These are phyloP conservation scores for Pomacea maculata DNA, from an alignment of 1,140 invertebrate genomes.

Conservation along the genomic window DNA sequence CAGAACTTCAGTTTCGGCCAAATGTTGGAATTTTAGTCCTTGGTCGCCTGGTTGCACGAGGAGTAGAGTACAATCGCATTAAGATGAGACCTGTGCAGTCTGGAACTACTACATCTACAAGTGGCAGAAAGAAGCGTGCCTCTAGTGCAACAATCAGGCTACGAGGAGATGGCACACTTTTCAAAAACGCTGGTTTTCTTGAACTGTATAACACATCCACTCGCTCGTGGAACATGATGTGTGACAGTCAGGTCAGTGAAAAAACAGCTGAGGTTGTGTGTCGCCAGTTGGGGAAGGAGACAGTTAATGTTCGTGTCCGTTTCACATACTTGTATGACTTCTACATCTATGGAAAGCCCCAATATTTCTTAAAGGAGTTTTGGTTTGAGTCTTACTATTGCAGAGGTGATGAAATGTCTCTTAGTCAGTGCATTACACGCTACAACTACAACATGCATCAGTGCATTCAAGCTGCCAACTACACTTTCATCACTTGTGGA, in stretches of 20 bases:
- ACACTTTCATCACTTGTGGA: constrained; percentile 94
- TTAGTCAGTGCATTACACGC: constrained; percentile 88
- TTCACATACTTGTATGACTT: constrained; percentile 61
- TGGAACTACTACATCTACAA: neutral
- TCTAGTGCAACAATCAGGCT: constrained; percentile 30
- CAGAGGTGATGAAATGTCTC: constrained; percentile 80
- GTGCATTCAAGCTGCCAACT: constrained; percentile 75
- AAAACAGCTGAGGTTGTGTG: constrained; percentile 78
- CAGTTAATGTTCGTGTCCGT: constrained; percentile 77
- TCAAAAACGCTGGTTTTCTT: constrained; percentile 76
- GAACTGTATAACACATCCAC: constrained; percentile 96
- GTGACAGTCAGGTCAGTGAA: constrained; percentile 87
- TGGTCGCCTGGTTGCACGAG: constrained; percentile 87
- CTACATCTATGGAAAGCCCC: constrained; percentile 62
- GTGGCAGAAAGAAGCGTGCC: constrained; percentile 21
- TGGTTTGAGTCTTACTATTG: constrained; percentile 93
- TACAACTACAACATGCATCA: constrained; percentile 61
- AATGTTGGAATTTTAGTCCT: constrained; percentile 97
- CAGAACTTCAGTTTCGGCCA: constrained; percentile 92
- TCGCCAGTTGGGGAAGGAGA: constrained; percentile 89
- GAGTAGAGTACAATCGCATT: constrained; percentile 76
- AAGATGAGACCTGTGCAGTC: constrained; percentile 44
- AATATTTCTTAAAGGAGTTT: constrained; percentile 69
- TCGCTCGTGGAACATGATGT: constrained; percentile 95
- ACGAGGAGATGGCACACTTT: constrained; percentile 44